Evolutionary conservation across 2,888 invertebrate species (phyloP).

Genomic region (Celastrina argiolus): DNA sequence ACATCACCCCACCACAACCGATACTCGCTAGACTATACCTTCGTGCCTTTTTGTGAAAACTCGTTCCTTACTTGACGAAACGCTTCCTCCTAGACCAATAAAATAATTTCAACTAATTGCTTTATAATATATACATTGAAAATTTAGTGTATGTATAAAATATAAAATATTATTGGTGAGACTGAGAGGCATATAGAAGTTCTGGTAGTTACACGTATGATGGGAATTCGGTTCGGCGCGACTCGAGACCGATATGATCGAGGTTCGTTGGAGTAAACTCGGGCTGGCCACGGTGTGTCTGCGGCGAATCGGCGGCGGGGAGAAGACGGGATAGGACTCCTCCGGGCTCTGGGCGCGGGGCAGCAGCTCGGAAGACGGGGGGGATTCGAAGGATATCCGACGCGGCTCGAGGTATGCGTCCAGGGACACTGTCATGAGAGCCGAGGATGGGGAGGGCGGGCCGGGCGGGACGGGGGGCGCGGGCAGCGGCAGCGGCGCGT

Average conservation of each 20-base stretch:
- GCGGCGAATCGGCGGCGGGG: constrained; percentile 88
- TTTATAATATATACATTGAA: constrained; percentile 63
- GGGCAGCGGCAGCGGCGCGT: constrained; percentile 57
- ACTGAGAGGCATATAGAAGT: constrained; percentile 21
- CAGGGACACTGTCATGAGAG: constrained; percentile 88
- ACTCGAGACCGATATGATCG: constrained; percentile 86
- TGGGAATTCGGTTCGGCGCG: constrained; percentile 86
- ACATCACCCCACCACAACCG: constrained; percentile 41
- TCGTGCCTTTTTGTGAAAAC: constrained; percentile 61
- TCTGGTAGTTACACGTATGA: constrained; percentile 89
- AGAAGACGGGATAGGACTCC: constrained; percentile 91
- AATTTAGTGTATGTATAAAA: constrained; percentile 31
- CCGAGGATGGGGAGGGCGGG: constrained; percentile 89
- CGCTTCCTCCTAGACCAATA: constrained; percentile 55
- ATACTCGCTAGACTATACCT: constrained; percentile 52
- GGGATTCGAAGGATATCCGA: constrained; percentile 88
- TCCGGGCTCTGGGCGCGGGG: constrained; percentile 84
- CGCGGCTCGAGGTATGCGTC: constrained; percentile 92
- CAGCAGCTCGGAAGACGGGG: constrained; percentile 84
- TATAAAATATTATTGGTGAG: constrained; percentile 25
- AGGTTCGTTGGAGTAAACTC: constrained; percentile 81
- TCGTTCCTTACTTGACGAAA: constrained; percentile 46
- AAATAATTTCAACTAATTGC: constrained; percentile 48
- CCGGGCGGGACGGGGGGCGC: constrained; percentile 50
- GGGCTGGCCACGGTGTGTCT: constrained; percentile 75